Percentiles rank a stretch among this genome's conserved stretches.
These are phyloP conservation scores for Sciurus niger DNA, from an alignment of 2,113 vertebrate genomes.

Conservation along the genomic window DNA sequence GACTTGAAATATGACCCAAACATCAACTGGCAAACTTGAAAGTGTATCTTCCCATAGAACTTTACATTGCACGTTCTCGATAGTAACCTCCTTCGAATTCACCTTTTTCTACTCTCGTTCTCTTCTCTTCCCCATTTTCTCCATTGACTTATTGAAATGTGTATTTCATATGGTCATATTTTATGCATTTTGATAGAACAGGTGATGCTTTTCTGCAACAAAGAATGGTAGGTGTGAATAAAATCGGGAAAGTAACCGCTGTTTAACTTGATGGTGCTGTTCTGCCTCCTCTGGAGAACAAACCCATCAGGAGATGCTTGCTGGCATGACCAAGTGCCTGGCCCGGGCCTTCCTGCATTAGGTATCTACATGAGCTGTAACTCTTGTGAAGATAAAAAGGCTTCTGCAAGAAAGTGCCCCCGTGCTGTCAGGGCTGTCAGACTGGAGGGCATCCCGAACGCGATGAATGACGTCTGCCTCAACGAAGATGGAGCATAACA, in stretches of 20 bases:
- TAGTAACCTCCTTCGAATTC: neutral
- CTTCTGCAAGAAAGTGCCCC: slow-evolving; percentile 82
- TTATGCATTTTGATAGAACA: slow-evolving; percentile 54
- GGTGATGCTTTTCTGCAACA: slow-evolving; percentile 51
- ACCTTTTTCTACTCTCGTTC: neutral
- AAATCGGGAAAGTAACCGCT: slow-evolving; percentile 52
- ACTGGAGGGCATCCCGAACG: slow-evolving; percentile 87
- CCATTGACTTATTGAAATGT: slow-evolving; percentile 16
- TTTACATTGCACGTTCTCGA: neutral
- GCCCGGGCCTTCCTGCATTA: slow-evolving; percentile 83
- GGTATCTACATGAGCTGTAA: slow-evolving; percentile 86
- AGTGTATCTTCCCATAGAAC: neutral
- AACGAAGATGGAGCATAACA: slow-evolving; percentile 88
- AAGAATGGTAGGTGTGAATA: slow-evolving; percentile 51
- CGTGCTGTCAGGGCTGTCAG: slow-evolving; percentile 83
- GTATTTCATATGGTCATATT: slow-evolving; percentile 17
- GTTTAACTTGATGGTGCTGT: slow-evolving; percentile 58
- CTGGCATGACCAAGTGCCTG: slow-evolving; percentile 77
- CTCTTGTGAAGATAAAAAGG: slow-evolving; percentile 89
- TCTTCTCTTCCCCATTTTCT: neutral
- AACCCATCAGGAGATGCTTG: slow-evolving; percentile 83
- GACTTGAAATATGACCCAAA: neutral
- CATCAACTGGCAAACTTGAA: neutral
- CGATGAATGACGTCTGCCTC: slow-evolving; percentile 90
- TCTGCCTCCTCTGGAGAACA: slow-evolving; percentile 68